These are phyloP conservation scores for Pelobates cultripes DNA, from an alignment of 2,797 vertebrate genomes.

Conservation along the genomic window DNA sequence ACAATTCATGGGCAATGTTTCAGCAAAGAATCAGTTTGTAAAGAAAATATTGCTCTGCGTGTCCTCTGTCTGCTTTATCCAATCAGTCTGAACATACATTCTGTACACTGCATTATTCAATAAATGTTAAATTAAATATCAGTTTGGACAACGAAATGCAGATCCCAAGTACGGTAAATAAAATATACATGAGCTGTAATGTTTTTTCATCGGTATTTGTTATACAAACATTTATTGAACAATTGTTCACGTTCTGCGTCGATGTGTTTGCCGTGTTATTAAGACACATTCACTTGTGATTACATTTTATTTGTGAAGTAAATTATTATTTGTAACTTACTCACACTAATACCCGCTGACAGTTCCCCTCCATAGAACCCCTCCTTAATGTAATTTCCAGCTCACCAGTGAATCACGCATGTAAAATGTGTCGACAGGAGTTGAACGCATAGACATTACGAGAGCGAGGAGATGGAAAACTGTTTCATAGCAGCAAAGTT, in stretches of 20 bases:
- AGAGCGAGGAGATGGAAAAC: not conserved
- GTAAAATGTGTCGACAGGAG: not conserved
- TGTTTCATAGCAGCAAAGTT: too few species aligned
- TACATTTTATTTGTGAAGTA: conserved; percentile 17
- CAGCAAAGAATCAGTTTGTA: not conserved
- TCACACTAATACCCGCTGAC: not conserved
- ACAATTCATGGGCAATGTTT: not conserved
- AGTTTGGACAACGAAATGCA: conserved; percentile 6
- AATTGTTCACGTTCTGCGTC: conserved; percentile 10
- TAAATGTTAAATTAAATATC: conserved; percentile 44
- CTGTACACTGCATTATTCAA: conserved; percentile 30
- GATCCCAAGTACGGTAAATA: conserved; percentile 18
- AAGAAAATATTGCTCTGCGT: not conserved
- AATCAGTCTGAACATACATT: not conserved
- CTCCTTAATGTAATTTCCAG: not conserved
- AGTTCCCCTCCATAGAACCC: not conserved
- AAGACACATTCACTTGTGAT: conserved; percentile 18
- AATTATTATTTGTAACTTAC: conserved; percentile 1
- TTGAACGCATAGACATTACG: not conserved
- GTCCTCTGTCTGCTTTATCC: not conserved
- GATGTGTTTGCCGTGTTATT: conserved; percentile 28
- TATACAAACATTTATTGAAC: conserved; percentile 32
- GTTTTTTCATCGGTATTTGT: conserved; percentile 28
- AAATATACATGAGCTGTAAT: conserved; percentile 40
- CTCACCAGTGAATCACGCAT: too few species aligned